phyloP scores from a whole-genome alignment of 2,888 invertebrate genomes.

The Altica lythri region DNA sequence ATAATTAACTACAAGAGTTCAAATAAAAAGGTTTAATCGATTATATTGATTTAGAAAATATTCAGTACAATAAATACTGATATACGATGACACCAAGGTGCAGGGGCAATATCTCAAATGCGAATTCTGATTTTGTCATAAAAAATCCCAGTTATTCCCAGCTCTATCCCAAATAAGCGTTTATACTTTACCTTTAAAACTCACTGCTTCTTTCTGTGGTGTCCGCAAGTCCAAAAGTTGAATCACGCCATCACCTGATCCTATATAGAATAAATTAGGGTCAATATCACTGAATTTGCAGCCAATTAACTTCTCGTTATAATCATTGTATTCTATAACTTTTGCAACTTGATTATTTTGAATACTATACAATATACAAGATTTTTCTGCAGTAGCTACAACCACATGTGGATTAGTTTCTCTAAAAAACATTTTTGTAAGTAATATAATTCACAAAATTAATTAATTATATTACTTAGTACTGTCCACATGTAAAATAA shows the following conservation, averaged over 20 bases:
- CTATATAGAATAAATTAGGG: conserved; percentile 64
- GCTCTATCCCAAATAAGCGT: no score
- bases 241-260: conserved; percentile 63
- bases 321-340: conserved; percentile 56
- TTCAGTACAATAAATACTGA: no score
- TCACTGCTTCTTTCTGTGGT: conserved; percentile 51
- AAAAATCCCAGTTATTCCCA: no score
- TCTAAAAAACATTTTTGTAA: conserved; percentile 36
- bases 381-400: conserved; percentile 59
- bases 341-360: conserved; percentile 52
- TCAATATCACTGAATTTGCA: conserved; percentile 65
- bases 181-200: conserved; percentile 37
- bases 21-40: no score
- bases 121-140: no score
- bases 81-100: no score
- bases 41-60: no score
- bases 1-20: no score
- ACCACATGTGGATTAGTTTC: conserved; percentile 57
- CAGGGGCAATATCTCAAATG: no score
- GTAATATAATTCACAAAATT: neutral
- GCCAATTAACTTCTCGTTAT: conserved; percentile 60
- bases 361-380: conserved; percentile 60
- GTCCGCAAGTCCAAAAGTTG: conserved; percentile 68
- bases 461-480: conserved; percentile 7
- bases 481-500: conserved; percentile 11